Evolutionary conservation across 2,797 vertebrate species (phyloP), one percentile per base, ranked within the genome.

Genomic region (Pangasius sanitwongsei): DNA sequence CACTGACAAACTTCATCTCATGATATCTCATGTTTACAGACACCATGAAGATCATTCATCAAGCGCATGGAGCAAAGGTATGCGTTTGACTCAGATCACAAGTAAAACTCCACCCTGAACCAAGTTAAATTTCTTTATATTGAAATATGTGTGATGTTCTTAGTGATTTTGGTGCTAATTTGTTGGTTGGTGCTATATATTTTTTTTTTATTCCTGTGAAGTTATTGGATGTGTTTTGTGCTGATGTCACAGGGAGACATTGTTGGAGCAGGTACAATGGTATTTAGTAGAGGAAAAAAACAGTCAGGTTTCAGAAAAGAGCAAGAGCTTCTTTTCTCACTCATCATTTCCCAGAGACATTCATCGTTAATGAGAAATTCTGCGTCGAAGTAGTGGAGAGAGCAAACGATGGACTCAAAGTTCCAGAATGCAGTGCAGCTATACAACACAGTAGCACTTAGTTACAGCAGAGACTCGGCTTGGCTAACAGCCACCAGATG

Each of bases 51-150:
- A 98, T 99, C 84, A 97, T 97, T 93, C 98, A 99, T 91, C 98
- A 99, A 89, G 96, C 98, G 61, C 97, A 98, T 87, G 97, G 97
- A 94, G 96, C 98, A 83, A 99, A 99, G 98, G 98, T 99, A 95
- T 31, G 20, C 23, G 34, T 12, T 15, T 13, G 6, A 28, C 57
- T 83, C 20, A 15, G 37, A 34, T 59, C 18, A 59, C 50, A 41
- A 37, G 4, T 78, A n/a, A 53, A 20, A 9, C 78, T 63, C 57
- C 59, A 44, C 34, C 12, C 3, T 83, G 59, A 83, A 44, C 48
- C 8, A 63, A 25, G 57, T 44, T 28, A 28, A 0, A 28, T 44
- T 44, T 1, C 28, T 83, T 83, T n/a, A 37, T 13, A 37, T 6
- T 59, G 53, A 25, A 80, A 80, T 80, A 11, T 20, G 16, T 80